Evolutionary conservation across 37 sponge, comb jelly and placozoan genomes (phyloP), one percentile per base, ranked within the genome.

Genomic region (Theonella swinhoei): DNA sequence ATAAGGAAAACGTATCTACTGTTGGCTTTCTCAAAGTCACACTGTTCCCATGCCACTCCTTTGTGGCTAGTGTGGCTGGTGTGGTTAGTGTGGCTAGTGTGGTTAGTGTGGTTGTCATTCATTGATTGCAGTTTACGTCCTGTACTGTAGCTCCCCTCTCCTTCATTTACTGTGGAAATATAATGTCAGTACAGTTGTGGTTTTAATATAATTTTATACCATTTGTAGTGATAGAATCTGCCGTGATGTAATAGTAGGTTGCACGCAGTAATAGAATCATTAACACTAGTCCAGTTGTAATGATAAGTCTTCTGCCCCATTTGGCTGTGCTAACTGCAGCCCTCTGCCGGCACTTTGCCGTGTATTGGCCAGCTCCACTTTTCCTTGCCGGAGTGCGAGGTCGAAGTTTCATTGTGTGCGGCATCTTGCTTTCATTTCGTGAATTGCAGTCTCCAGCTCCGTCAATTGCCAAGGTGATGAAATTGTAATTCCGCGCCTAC

Each of bases 31-130:
- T 88, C 86, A 60, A 78, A 79, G 60, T 92, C 86, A 71, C 92
- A 87, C 26, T 59, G 47, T 34, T 92, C 88, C 89, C 93, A 91
- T 4, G 74, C 77, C 42, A 62, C 41, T 63, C 68, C 85, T 41
- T 31, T 24, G 70, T 69, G 54, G 14, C 54, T 14, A 17, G 54
- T 47, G 54, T 7, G 14, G 54, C 14, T 47, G 14, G n/a, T n/a
- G n/a, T n/a, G n/a, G n/a, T n/a, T n/a, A n/a, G n/a, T n/a, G n/a
- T n/a, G n/a, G n/a, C n/a, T n/a, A n/a, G n/a, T n/a, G n/a, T n/a
- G n/a, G n/a, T n/a, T n/a, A 17, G 54, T 47, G 54, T 7, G 14
- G 54, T 47, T 47, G 14, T 14, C 14, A 14, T 14, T 14, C 54
- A 14, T 47, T 17, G 54, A 47, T 47, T 47, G 54, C 11, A 47